phyloP scores from a whole-genome alignment of 2,888 invertebrate species.

The Nemotelus nigrinus region DNA sequence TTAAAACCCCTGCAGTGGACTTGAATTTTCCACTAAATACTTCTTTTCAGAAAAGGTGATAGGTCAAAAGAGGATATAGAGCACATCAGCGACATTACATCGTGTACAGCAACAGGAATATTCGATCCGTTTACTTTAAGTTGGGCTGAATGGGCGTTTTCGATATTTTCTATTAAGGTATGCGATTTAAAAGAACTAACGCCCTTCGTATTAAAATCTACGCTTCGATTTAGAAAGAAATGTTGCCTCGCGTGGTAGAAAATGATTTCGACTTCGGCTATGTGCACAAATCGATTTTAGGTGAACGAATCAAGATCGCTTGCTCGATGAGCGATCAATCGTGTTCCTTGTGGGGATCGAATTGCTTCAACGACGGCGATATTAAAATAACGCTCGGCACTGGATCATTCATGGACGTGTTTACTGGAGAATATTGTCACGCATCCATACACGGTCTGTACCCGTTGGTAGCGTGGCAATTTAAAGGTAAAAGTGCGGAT shows the following conservation, averaged over 20 bases:
- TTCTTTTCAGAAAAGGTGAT: conserved; percentile 56
- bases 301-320: conserved; percentile 78
- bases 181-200: not conserved
- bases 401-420: conserved; percentile 87
- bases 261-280: conserved; percentile 80
- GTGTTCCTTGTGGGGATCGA: conserved; percentile 88
- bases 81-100: conserved; percentile 89
- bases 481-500: conserved; percentile 57
- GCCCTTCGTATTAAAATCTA: not conserved
- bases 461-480: conserved; percentile 88
- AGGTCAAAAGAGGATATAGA: conserved; percentile 55
- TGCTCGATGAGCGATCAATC: conserved; percentile 74
- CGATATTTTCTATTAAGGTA: conserved; percentile 48
- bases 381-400: conserved; percentile 92
- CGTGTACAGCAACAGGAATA: conserved; percentile 90
- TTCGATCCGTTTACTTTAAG: conserved; percentile 90
- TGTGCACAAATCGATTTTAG: conserved; percentile 75
- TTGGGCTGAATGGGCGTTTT: conserved; percentile 72
- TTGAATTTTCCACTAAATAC: not conserved
- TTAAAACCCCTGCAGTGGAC: not conserved
- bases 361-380: conserved; percentile 80
- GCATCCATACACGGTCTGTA: conserved; percentile 87
- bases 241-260: conserved; percentile 84
- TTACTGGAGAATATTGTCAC: conserved; percentile 80
- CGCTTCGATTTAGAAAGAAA: conserved; percentile 67